A percentile compares a stretch with the other conserved stretches of the same genome.
These are phyloP conservation scores for Cylindroiulus punctatus DNA, from an alignment of 2,888 invertebrate genomes.

Conservation along the genomic window DNA sequence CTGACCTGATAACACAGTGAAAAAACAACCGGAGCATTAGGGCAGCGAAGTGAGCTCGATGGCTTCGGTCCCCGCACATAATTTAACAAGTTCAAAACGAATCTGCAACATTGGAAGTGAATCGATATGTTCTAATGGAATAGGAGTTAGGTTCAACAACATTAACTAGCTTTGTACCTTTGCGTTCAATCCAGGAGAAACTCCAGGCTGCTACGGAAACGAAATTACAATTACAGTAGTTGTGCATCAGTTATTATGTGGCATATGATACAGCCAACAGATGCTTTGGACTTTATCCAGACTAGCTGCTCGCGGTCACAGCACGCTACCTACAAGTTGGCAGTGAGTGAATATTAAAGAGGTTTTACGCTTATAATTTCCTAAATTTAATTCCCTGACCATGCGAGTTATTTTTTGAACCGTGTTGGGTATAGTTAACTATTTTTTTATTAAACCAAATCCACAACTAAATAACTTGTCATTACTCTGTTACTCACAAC, in stretches of 20 bases:
- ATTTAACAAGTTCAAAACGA: not conserved
- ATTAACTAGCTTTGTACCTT: slow-evolving; percentile 16
- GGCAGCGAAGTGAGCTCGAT: not conserved
- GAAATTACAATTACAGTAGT: not conserved
- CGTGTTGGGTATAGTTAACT: not conserved
- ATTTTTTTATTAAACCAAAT: not conserved
- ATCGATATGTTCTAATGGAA: slow-evolving; percentile 5
- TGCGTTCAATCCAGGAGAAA: not conserved
- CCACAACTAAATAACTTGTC: no score
- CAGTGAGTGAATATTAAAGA: slow-evolving; percentile 1
- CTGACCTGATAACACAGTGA: not conserved
- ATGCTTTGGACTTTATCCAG: no score
- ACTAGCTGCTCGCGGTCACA: no score
- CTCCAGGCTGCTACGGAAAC: not conserved
- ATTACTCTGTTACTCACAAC: no score
- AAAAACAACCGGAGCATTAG: not conserved
- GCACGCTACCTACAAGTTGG: not conserved
- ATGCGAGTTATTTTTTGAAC: no score
- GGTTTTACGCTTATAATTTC: no score
- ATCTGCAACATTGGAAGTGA: slow-evolving; percentile 13
- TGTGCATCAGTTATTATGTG: no score
- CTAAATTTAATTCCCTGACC: no score
- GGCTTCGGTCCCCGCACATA: not conserved
- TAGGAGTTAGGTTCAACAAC: not conserved
- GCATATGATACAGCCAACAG: no score